phyloP scores from a whole-genome alignment of 2,797 vertebrate genomes.

The Gallirallus australis region DNA sequence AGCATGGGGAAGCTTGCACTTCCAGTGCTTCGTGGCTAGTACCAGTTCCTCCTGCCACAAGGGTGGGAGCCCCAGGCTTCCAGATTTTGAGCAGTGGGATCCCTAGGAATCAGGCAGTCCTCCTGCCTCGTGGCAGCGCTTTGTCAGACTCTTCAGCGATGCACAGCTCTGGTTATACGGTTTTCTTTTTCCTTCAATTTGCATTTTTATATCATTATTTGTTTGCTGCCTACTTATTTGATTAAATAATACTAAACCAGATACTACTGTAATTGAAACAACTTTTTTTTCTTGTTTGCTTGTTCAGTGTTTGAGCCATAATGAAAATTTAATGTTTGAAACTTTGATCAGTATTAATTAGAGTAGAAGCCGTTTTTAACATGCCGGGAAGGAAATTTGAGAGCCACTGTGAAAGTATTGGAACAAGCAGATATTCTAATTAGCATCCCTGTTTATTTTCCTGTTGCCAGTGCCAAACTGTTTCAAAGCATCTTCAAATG shows the following conservation, averaged over 20 bases:
- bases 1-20: neutral
- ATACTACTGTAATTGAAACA: neutral
- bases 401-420: neutral
- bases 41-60: neutral
- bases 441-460: conserved; percentile 11
- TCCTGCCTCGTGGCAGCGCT: neutral
- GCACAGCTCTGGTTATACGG: neutral
- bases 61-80: neutral
- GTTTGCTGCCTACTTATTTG: neutral
- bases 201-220: neutral
- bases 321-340: conserved; percentile 10
- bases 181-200: neutral
- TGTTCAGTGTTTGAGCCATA: neutral
- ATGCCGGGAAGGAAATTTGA: neutral
- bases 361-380: conserved; percentile 11
- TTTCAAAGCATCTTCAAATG: neutral
- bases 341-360: conserved; percentile 44
- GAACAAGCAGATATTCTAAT: conserved; percentile 9
- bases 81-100: neutral
- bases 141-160: neutral
- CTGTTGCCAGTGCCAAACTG: neutral
- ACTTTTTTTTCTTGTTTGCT: neutral
- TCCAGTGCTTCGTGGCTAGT: neutral
- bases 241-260: neutral
- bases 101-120: neutral